Evolutionary conservation across 2,113 vertebrate genomes (phyloP), one percentile per base, ranked within the genome.

Genomic region (Mobula birostris): DNA sequence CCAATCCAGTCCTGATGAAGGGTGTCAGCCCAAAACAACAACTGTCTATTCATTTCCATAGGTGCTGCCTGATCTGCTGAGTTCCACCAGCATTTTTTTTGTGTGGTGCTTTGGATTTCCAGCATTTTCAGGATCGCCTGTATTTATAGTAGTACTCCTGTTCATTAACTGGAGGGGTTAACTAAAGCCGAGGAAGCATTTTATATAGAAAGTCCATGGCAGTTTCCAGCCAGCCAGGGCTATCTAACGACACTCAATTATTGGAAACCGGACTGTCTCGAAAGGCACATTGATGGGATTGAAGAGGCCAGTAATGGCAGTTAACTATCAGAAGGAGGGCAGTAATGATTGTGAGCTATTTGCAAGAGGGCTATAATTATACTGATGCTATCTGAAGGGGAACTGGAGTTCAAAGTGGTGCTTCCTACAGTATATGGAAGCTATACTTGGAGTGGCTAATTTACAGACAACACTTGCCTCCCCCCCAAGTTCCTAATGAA

Each of bases 391-490:
- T 90, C 58, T 90, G 12, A 68, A 90, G 61, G 63, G 85, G 61
- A 61, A 90, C 85, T 63, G 15, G 29, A 90, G 61, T 29, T 36
- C 58, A n/a, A 66, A 63, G 29, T 90, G 61, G 14, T 90, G 85
- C 61, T 90, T 66, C 66, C 85, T 90, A 48, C 48, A 48, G 2
- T 48, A 61, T 32, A 15, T 61, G 15, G 61, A 19, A 66, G 19
- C 85, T 68, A 66, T n/a, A 66, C n/a, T 90, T 90, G 61, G 85
- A 90, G 85, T 15, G 61, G 85, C 85, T 29, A 29, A 87, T 29
- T 63, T 63, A n/a, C 29, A n/a, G 58, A 5, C 85, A 66, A 61
- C 85, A 63, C 58, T 85, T 58, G 56, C 58, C 21, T 6, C n/a
- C 48, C n/a, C 32, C 61, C 29, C 32, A 12, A 61, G 14, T 68